A percentile compares a stretch with the other conserved stretches of the same genome.
These are phyloP conservation scores for Gymnoscopelus microlampas DNA, from an alignment of 2,797 vertebrate species.

Conservation along the genomic window DNA sequence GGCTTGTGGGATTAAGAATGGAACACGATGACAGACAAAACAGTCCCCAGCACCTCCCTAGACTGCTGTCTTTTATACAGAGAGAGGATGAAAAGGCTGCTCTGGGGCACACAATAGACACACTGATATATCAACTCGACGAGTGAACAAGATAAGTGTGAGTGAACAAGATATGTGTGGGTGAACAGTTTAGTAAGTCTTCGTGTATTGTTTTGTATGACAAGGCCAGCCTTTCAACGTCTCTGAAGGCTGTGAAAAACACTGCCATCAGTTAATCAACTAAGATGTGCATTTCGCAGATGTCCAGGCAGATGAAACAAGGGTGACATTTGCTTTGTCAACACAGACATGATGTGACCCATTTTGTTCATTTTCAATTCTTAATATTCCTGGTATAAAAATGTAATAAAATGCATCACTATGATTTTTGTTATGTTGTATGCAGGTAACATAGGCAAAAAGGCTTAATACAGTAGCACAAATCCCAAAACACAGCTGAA, in stretches of 20 bases:
- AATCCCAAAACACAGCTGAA: too few species aligned
- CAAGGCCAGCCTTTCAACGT: constrained; percentile 54
- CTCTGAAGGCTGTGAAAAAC: background rate
- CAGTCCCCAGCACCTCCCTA: constrained; percentile 78
- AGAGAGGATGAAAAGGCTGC: constrained; percentile 77
- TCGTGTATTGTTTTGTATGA: constrained; percentile 60
- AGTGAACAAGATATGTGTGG: constrained; percentile 54
- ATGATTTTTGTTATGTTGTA: too few species aligned
- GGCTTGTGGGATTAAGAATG: constrained; percentile 82
- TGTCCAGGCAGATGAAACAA: constrained; percentile 23
- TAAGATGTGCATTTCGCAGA: too few species aligned
- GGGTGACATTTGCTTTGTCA: constrained; percentile 47
- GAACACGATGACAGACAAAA: constrained; percentile 83
- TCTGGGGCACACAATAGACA: constrained; percentile 72
- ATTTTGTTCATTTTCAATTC: background rate
- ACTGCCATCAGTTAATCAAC: background rate
- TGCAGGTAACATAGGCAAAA: too few species aligned
- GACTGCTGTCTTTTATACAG: constrained; percentile 71
- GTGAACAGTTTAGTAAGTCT: constrained; percentile 69
- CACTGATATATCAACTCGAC: constrained; percentile 73
- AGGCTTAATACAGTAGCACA: too few species aligned
- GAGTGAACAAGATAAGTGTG: constrained; percentile 75
- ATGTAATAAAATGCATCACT: too few species aligned
- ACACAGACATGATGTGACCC: constrained; percentile 18
- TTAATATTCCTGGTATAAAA: too few species aligned